These are phyloP conservation scores for Myanophis thanlyinensis DNA, from an alignment of 2,113 vertebrate genomes.

Conservation along the genomic window DNA sequence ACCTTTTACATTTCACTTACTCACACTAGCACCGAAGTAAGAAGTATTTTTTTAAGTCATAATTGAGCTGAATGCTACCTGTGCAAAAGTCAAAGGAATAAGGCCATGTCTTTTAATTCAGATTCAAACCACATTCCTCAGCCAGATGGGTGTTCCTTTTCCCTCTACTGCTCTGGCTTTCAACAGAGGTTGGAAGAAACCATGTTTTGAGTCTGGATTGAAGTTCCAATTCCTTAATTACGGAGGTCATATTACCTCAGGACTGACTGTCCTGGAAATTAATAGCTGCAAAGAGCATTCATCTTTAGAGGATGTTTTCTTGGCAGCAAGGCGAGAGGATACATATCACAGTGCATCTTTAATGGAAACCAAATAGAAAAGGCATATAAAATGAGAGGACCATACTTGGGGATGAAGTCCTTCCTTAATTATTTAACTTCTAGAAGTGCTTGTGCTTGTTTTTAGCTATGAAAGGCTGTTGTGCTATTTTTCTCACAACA, in stretches of 20 bases:
- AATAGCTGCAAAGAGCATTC: background rate
- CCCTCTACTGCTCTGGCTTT: slow-evolving; percentile 3
- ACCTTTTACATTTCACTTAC: background rate
- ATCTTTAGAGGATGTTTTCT: slow-evolving; percentile 7
- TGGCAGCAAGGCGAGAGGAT: slow-evolving; percentile 3
- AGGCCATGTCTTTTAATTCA: background rate
- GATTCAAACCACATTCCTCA: background rate
- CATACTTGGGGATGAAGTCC: background rate
- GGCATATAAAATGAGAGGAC: background rate
- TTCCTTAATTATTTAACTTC: background rate
- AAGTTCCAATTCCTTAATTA: slow-evolving; percentile 18
- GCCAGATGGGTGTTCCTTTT: background rate
- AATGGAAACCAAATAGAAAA: background rate
- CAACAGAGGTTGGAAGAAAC: background rate
- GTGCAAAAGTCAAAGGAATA: background rate
- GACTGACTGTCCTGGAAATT: background rate
- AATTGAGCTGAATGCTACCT: background rate
- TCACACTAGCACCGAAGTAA: background rate
- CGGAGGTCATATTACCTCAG: background rate
- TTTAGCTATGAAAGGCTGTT: background rate
- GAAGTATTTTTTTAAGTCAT: background rate
- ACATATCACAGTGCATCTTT: background rate
- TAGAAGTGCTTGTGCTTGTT: background rate
- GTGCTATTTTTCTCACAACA: background rate
- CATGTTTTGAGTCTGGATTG: background rate